Evolutionary conservation across 2,797 vertebrate genomes (phyloP), one percentile per base, ranked within the genome.

Genomic region (Sphenodon punctatus): DNA sequence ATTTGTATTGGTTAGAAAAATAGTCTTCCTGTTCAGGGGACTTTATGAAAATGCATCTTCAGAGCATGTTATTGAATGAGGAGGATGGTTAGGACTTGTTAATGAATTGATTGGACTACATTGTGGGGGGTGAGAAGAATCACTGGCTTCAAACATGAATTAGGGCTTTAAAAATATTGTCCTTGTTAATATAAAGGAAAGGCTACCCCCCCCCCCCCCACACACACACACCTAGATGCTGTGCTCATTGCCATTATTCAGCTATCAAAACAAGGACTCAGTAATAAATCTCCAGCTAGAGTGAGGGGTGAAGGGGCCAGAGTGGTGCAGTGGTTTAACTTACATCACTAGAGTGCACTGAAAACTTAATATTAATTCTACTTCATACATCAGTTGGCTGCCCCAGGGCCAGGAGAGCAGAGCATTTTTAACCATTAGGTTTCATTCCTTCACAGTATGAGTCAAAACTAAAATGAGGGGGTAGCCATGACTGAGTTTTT

Each of bases 351-450:
- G 89, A 87, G 92, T 63, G 32, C 67, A 82, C 74, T n/a, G 19
- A 87, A 88, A 87, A 92, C 94, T 93, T 92, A 94, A 91, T 88
- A 86, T 86, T 94, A 89, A 86, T 42, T 45, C 68, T 86, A 88
- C 74, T 84, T 94, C 87, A 80, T 90, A 81, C 39, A 88, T 93
- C 82, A 88, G 42, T 56, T 46, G 75, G 69, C 82, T 67, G 78
- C 59, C 72, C n/a, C 15, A 1, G 70, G 83, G 86, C 88, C 89
- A 48, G 87, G 89, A 66, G 56, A 48, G 74, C 92, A 92, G 63
- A 76, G 75, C 81, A 15, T 82, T 87, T 66, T 17, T 23, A 36
- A 71, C 78, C 9, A 1, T 42, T 78, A 86, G 88, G 86, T 86
- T 90, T 89, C 92, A 84, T 89, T 53, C 75, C n/a, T n/a, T n/a